Evolutionary conservation across 2,797 vertebrate genomes (phyloP), one percentile per base, ranked within the genome.

Genomic region (Craterocephalus amniculus): DNA sequence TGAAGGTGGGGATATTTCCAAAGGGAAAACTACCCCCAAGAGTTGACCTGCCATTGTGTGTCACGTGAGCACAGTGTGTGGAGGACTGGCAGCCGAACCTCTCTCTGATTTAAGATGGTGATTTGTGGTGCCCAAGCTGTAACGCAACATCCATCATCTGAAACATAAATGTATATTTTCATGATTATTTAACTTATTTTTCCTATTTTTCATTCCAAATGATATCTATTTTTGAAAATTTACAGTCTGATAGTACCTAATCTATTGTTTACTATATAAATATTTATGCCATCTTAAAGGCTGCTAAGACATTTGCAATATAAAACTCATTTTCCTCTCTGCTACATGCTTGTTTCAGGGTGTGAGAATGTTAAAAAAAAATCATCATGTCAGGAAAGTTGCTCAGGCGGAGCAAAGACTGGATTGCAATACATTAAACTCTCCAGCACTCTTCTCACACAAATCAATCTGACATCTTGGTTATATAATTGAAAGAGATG

Each of bases 1-100:
- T 88, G 87, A 86, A 89, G 89, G 78, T 84, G 89, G 88, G 59
- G 87, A 74, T 81, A 57, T 89, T 86, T 85, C 77, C 83, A 70
- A 83, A 80, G 72, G 70, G 74, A 89, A 80, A 85, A 69, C 66
- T 76, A 63, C 66, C 71, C 12, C 57, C 52, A 18, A 54, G 75
- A 65, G 78, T 70, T 70, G 10, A 88, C 83, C 67, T 27, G 22
- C 27, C 26, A 34, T 75, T 74, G 70, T 43, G 52, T 38, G 34
- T 81, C 82, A 82, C 8, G n/a, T 66, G 57, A 71, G 68, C 79
- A 52, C 70, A 76, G 62, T 55, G 77, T 71, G 32, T 52, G 71
- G 63, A 78, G 54, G 59, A 71, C 58, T 48, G 20, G 51, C 65
- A 62, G 52, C 54, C 12, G 54, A 69, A 70, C 72, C 29, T 67